Evolutionary conservation across 2,888 invertebrate species (phyloP), one percentile per base, ranked within the genome.

Genomic region (Odontomyia ornata): DNA sequence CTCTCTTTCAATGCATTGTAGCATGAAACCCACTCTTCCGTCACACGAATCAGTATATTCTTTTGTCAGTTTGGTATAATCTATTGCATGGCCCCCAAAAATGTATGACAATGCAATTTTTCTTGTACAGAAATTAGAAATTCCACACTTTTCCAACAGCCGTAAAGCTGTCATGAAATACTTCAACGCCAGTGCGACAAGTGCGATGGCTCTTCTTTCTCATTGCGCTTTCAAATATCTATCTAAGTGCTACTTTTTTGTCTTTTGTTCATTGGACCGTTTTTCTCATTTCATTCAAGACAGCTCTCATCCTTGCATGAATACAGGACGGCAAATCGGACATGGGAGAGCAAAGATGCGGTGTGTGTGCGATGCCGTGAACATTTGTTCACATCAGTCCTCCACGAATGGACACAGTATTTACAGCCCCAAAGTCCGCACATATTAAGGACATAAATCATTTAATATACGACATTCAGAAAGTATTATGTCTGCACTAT

Each of bases 391-490:
- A 47, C 21, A 57, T 73, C 36, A 36, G 30, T 57, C 57, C 36
- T 60, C 36, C 60, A 73, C 57, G 73, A 73, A 36, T 43, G 73
- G 43, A 73, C 73, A 47, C 46, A 69, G 69, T 73, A 73, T 73
- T 73, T 73, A 73, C 57, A 73, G 73, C 36, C 46, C 77, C 77
- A 73, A 76, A 71, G 77, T 79, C 77, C 79, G 60, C 30, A 77
- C 76, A 79, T 79, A 79, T 79, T 79, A 77, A 79, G 65, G 72
- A 75, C 75, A 79, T 79, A 79, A 79, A 79, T 79, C 79, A 79
- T 79, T 77, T 79, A 77, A 76, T 76, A 52, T 67, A 65, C 56
- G 73, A 43, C 73, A 73, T 46, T 69, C 69, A 69, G 69, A 47
- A 69, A 69, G 46, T 69, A 46, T 46, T 69, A 69, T 46, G 30